These are phyloP conservation scores for Rhinolophus ferrumequinum DNA, from an alignment of 2,113 vertebrate species.

Conservation along the genomic window DNA sequence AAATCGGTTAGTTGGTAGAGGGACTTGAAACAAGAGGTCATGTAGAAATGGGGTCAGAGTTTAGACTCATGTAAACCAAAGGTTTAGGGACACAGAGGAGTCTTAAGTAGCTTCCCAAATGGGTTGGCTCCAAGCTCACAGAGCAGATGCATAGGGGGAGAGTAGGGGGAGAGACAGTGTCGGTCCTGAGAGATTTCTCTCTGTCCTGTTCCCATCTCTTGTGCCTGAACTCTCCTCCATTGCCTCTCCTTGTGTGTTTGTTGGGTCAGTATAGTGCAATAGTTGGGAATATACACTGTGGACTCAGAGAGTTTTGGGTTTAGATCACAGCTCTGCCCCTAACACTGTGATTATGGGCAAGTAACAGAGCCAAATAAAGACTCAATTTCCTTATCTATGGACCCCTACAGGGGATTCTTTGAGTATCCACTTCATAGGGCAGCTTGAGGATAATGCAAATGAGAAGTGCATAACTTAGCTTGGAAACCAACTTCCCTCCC, in stretches of 20 bases:
- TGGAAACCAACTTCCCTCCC: background rate
- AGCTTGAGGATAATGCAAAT: background rate
- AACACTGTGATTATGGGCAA: background rate
- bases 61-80: background rate
- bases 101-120: background rate
- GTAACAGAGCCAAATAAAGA: background rate
- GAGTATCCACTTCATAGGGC: background rate
- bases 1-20: background rate
- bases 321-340: background rate
- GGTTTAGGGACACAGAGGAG: background rate
- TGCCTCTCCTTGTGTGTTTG: background rate
- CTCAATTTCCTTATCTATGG: background rate
- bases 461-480: background rate
- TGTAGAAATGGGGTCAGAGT: background rate
- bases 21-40: background rate
- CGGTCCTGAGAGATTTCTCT: background rate
- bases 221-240: background rate
- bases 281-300: background rate
- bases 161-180: background rate
- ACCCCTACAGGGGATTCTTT: background rate
- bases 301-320: background rate
- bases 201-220: accelerated
- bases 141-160: background rate
- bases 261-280: background rate
- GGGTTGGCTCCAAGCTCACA: background rate